These are phyloP conservation scores for Lasioglossum pauxillum DNA, from an alignment of 2,888 invertebrate genomes.

Conservation along the genomic window DNA sequence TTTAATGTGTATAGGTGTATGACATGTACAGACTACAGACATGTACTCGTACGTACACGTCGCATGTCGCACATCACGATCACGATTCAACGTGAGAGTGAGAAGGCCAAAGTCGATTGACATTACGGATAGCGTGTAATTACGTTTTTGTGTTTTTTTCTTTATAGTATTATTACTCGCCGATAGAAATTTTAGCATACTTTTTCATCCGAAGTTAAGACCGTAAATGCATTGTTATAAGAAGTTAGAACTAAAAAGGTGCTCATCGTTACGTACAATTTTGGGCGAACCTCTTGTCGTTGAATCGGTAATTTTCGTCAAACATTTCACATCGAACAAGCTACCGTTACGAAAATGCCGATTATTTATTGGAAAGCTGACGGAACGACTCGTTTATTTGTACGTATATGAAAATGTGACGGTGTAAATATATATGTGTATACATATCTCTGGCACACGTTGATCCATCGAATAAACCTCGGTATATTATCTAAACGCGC, in stretches of 20 bases:
- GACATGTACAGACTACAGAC: not conserved
- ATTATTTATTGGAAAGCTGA: not conserved
- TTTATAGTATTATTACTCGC: not conserved
- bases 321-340: not conserved
- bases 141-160: not conserved
- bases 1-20: not conserved
- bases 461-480: not conserved
- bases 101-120: conserved; percentile 12
- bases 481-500: not conserved
- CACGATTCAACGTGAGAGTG: conserved; percentile 8
- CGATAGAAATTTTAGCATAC: not conserved
- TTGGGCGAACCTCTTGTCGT: not conserved
- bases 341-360: not conserved
- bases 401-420: not conserved
- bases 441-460: not conserved
- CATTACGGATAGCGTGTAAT: not conserved
- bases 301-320: not conserved
- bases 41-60: not conserved
- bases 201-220: not conserved
- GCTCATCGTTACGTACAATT: not conserved
- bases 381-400: not conserved
- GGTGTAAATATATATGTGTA: not conserved
- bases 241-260: not conserved
- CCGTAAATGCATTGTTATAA: not conserved
- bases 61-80: not conserved